Base-by-base conservation (phyloP, 1,140 invertebrate genomes). In the Apis mellifera region DNA sequence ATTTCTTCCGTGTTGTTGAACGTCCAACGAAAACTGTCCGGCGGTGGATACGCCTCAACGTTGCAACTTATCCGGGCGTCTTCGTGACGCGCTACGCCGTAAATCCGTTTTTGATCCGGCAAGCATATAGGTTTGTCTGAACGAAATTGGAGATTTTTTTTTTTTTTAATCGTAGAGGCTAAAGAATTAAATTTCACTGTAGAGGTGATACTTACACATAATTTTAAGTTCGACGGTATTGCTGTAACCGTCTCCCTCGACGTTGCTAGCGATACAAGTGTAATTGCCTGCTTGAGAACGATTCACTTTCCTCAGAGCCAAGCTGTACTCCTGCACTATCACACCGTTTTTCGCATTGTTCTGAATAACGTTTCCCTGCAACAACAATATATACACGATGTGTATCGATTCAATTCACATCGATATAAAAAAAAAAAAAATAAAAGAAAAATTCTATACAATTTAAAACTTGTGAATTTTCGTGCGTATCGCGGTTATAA, bases 1-100 rank as follows among this genome's bases (percentile, higher is more conserved):
- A 96, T 96, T 86, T 97, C 96, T 19, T 97, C 96, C 7, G 97
- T 97, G 93, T 97, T 98, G 93, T 98, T 98, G 92, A 98, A 98
- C 52, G 97, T 96, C 98, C 98, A 98, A 84, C 97, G 96, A 92
- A 98, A 98, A 77, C 95, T 96, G 84, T 97, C 96, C 26, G 97
- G 97, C 19, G 96, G 95, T 21, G 98, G 98, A 93, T 97, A 97
- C 19, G 98, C 96, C 86, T 98, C 97, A 21, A 98, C 98, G 94
- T 97, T 96, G 92, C 98, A 99, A 73, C 96, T 93, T 66, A 98
- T 96, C 86, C 96, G 95, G 0, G 96, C 97, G 52, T 96, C 95
- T 92, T 98, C 98, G 89, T 97, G 96, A 70, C 97, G 95, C 1
- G 97, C 97, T 9, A 98, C 97, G 9, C 97, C 98, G 87, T 98